Evolutionary conservation across 2,888 invertebrate species (phyloP), one percentile per base, ranked within the genome.

Genomic region (Oxystoma pomonae): DNA sequence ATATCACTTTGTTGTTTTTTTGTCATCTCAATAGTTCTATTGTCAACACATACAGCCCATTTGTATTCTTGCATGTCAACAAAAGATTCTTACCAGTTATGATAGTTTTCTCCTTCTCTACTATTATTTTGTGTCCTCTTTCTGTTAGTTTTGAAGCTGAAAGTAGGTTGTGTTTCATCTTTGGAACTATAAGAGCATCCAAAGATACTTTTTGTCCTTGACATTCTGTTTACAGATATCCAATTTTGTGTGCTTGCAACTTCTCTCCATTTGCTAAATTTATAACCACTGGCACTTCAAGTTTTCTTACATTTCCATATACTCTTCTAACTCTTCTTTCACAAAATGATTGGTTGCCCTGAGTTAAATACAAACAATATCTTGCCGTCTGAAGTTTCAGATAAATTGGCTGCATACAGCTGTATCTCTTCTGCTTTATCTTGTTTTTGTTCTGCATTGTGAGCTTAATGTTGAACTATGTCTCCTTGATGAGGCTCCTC

Each of bases 81-180:
- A n/a, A 9, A 58, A 58, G 35, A 58, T 58, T 58, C 35, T 18
- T 35, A 9, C 58, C 58, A 60, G 21, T 62, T 19, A 62, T 59
- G 12, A 35, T 59, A 17, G 59, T 55, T 22, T 1, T 5, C 20
- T 62, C 12, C 59, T n/a, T 62, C 21, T 62, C 49, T 5, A 63
- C 62, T 16, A 61, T n/a, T 19, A 63, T 61, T 18, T 9, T 61
- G 51, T 63, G 52, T 17, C 60, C 60, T 57, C 55, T 62, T 62
- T 52, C 16, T 1, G 62, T 55, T 16, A 62, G 16, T 35, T 62
- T 62, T 61, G 63, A 60, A 2, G 59, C 55, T 17, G 51, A 58
- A 20, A 58, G 16, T 21, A 58, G 20, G 50, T 62, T 59, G 19
- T 62, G 58, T 20, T 61, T 58, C 35, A 61, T 59, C 5, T 58